Conservation (phyloP, 2,888 invertebrate genomes). For the Rugalucina vietnamica region DNA sequence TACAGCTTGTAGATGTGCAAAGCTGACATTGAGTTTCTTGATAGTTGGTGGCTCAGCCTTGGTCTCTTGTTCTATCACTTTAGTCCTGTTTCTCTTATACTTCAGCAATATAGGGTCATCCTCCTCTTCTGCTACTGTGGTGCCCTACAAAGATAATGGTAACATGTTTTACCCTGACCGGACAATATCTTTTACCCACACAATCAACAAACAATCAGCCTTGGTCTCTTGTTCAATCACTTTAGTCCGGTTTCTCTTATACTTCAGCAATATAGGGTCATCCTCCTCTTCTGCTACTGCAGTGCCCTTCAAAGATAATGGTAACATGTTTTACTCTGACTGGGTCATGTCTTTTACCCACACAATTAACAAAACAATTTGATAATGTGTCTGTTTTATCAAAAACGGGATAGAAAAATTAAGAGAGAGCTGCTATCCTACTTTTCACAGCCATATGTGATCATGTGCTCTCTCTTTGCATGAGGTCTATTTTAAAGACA, state of each 20-base stretch:
- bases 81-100: constrained; percentile 88
- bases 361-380: no score
- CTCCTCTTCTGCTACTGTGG: constrained; percentile 87
- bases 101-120: constrained; percentile 83
- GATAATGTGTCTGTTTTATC: no score
- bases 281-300: constrained; percentile 87
- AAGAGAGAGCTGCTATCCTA: no score
- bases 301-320: constrained; percentile 86
- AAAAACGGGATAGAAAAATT: no score
- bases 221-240: constrained; percentile 87
- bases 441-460: no score
- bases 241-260: constrained; percentile 88
- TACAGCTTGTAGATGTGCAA: constrained; percentile 91
- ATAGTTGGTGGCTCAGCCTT: constrained; percentile 86
- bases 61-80: constrained; percentile 87
- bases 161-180: no score
- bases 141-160: constrained; percentile 85
- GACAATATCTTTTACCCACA: no score
- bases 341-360: no score
- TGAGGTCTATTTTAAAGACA: no score
- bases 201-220: no score
- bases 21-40: constrained; percentile 90
- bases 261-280: constrained; percentile 84
- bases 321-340: no score
- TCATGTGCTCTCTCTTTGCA: no score